Percentiles rank a stretch among this genome's conserved stretches.
Evolutionary conservation across 2,888 invertebrate genomes (phyloP).

Genomic region (Cremastinae sp.): DNA sequence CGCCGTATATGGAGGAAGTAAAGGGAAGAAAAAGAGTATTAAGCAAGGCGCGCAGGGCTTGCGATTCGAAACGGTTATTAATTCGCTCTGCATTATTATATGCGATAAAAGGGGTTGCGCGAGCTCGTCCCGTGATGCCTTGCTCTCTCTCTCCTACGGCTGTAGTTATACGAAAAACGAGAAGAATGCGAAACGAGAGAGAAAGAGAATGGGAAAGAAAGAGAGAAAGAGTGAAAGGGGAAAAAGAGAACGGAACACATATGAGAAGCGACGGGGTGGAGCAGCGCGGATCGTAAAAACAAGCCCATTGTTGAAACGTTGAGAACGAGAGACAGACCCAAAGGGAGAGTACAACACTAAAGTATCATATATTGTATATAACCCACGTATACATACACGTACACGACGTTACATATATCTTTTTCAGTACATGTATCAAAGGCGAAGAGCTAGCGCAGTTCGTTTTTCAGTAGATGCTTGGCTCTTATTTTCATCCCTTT

Average conservation of each 20-base stretch:
- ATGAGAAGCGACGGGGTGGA: constrained; percentile 63
- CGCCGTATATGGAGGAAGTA: constrained; percentile 19
- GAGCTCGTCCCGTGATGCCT: constrained; percentile 26
- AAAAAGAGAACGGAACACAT: constrained; percentile 53
- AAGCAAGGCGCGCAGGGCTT: constrained; percentile 53
- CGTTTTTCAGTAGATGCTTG: constrained; percentile 73
- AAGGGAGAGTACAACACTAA: constrained; percentile 50
- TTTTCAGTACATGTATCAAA: constrained; percentile 30
- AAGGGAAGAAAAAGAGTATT: constrained; percentile 35
- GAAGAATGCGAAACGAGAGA: constrained; percentile 43
- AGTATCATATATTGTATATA: constrained; percentile 19
- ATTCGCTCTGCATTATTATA: constrained; percentile 70
- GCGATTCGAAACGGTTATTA: constrained; percentile 75
- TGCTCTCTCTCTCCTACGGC: background rate
- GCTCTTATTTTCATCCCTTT: constrained; percentile 25
- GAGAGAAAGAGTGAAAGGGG: constrained; percentile 22
- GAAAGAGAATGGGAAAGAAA: constrained; percentile 14
- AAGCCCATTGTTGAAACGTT: constrained; percentile 76
- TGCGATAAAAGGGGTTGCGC: constrained; percentile 52
- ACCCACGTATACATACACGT: background rate
- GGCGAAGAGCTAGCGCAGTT: constrained; percentile 61
- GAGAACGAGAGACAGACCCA: constrained; percentile 51
- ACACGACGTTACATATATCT: background rate
- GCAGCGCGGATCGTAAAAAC: constrained; percentile 73
- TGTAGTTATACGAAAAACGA: constrained; percentile 5